Evolutionary conservation across 1,140 invertebrate species (phyloP), one percentile per base, ranked within the genome.

Genomic region (Drosophila neocordata): DNA sequence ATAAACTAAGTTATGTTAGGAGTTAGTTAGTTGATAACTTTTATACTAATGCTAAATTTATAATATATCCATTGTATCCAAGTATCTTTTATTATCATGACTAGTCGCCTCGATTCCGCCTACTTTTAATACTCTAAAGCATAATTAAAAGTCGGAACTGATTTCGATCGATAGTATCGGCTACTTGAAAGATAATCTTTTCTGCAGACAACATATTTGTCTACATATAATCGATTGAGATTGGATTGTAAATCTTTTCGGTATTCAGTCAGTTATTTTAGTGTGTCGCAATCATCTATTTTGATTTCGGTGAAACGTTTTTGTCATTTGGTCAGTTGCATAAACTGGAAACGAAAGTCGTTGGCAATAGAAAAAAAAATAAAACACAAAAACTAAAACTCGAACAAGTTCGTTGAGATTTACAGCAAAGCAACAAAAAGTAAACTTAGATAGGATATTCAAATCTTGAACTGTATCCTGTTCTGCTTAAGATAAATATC

Each of bases 321-420:
- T 74, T 75, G 72, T 67, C 63, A 68, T 65, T 67, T 52, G 37
- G 53, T 24, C 3, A 55, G 37, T 74, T 74, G 72, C 72, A 65
- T 74, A 74, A 74, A 74, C 72, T 75, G 72, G 72, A 75, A 75
- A 75, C 64, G 70, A 73, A 73, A 74, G 70, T 66, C 52, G 34
- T 22, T 35, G 56, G 37, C 13, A 67, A 51, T 62, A 73, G 73
- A 51, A 52, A 55, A 73, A 73, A 51, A 52, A 38, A 64, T 37
- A n/a, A n/a, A n/a, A 56, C 15, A 35, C 13, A 27, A 56, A 31
- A 35, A 48, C 41, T 48, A 48, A 48, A 48, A 48, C 8, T 18
- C 35, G 68, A 68, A 75, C 72, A 11, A 75, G 72, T 75, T 62
- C 24, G 35, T 31, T 61, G 55, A 53, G 52, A 35, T 73, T 73